A percentile compares a stretch with the other conserved stretches of the same genome.
Conservation (phyloP, 2,797 vertebrate genomes). For the Orestias chungarensis region DNA sequence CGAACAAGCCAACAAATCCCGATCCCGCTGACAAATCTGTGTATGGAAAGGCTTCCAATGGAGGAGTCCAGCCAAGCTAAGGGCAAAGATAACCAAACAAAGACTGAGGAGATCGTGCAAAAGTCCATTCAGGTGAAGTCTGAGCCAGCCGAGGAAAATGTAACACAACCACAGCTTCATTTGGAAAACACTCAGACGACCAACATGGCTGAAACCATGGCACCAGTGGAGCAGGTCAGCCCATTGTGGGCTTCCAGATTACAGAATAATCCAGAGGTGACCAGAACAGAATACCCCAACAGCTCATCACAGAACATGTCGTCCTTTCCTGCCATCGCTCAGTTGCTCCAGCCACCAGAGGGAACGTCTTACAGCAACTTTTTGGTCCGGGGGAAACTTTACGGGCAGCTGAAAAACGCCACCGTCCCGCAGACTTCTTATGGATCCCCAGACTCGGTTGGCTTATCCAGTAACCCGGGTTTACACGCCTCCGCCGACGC, state of each 20-base stretch:
- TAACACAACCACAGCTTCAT: conserved; percentile 4
- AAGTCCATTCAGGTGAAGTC: conserved; percentile 49
- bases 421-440: conserved; percentile 30
- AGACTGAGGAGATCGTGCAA: conserved; percentile 1
- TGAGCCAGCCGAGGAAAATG: conserved; percentile 54
- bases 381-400: conserved; percentile 50
- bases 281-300: conserved; percentile 30
- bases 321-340: conserved; percentile 31
- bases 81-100: not conserved
- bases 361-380: conserved; percentile 57
- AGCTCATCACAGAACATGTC: conserved; percentile 30
- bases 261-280: conserved; percentile 37
- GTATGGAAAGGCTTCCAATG: not conserved
- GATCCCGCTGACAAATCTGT: conserved; percentile 15
- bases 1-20: conserved; percentile 23
- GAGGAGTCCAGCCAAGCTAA: conserved; percentile 11
- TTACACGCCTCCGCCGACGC: not conserved
- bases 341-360: conserved; percentile 29
- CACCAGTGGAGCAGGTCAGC: conserved; percentile 27
- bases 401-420: conserved; percentile 34
- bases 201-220: conserved; percentile 18
- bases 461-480: conserved; percentile 20
- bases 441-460: conserved; percentile 21
- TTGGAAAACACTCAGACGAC: conserved; percentile 10
- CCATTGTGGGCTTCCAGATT: conserved; percentile 52